A percentile compares a stretch with the other conserved stretches of the same genome.
Conservation (phyloP, 2,888 invertebrate species). For the Nymphalis polychloros region DNA sequence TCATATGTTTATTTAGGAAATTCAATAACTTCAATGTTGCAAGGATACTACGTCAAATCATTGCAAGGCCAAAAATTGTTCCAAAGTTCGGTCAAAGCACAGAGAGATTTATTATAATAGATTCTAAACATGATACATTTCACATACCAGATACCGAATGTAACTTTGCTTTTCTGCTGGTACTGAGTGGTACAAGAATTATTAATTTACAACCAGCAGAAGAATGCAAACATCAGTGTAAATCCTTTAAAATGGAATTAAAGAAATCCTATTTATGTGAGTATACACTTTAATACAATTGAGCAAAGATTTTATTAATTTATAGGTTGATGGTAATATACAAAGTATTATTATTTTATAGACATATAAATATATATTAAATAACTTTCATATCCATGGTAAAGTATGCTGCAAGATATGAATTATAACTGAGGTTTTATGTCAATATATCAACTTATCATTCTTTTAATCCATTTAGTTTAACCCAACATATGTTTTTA, state of each 20-base stretch:
- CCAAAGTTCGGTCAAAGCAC: constrained; percentile 88
- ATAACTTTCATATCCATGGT: too few species aligned
- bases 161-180: constrained; percentile 88
- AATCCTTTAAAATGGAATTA: constrained; percentile 86
- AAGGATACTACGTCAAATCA: constrained; percentile 85
- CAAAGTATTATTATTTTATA: too few species aligned
- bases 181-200: constrained; percentile 87
- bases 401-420: too few species aligned
- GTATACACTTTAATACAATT: constrained; percentile 53
- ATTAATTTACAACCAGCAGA: constrained; percentile 88
- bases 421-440: too few species aligned
- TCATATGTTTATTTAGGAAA: constrained; percentile 80
- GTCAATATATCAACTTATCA: too few species aligned
- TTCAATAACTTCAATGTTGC: constrained; percentile 89
- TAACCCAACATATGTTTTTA: too few species aligned
- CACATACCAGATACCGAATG: constrained; percentile 90
- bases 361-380: too few species aligned
- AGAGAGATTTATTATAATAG: constrained; percentile 90
- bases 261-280: constrained; percentile 89
- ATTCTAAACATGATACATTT: constrained; percentile 84
- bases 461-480: too few species aligned
- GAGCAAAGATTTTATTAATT: too few species aligned
- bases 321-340: too few species aligned
- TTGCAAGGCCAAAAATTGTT: constrained; percentile 86
- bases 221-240: constrained; percentile 88